Percentiles rank a stretch among this genome's conserved stretches.
Conservation (phyloP, 2,888 invertebrate species). For the Hedya salicella region DNA sequence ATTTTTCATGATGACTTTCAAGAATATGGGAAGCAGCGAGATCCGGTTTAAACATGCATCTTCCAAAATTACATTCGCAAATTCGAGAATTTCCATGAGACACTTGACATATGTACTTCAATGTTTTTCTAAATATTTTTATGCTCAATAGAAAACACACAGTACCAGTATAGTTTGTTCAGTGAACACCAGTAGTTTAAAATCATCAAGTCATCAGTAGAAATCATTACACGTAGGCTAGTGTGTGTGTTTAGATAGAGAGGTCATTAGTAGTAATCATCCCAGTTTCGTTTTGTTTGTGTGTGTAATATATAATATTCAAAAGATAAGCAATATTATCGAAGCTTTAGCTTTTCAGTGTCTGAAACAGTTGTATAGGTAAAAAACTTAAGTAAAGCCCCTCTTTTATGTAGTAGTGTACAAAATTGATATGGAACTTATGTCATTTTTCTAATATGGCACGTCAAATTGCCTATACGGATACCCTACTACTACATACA, state of each 20-base stretch:
- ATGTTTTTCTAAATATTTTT: background rate
- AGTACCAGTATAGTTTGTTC: background rate
- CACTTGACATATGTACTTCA: background rate
- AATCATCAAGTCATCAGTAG: conserved; percentile 11
- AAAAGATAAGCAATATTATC: background rate
- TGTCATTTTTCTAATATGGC: too few species aligned
- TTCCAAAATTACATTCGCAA: background rate
- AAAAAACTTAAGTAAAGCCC: too few species aligned
- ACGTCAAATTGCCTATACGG: too few species aligned
- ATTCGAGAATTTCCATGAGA: background rate
- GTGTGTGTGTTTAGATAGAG: conserved; percentile 8
- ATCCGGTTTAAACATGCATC: too few species aligned
- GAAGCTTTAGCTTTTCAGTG: conserved; percentile 13
- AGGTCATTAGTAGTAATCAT: background rate
- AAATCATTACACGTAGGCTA: conserved; percentile 3
- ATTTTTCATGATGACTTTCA: too few species aligned
- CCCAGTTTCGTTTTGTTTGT: conserved; percentile 5
- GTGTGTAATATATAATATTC: conserved; percentile 8
- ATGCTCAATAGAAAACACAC: background rate
- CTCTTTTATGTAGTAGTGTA: too few species aligned
- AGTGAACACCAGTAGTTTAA: conserved; percentile 7
- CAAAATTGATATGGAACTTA: too few species aligned
- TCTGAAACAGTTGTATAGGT: background rate
- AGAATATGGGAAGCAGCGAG: too few species aligned
- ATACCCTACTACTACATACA: too few species aligned